Evolutionary conservation across 1,140 invertebrate species (phyloP).

Genomic region (Leptinotarsa undecemlineata): DNA sequence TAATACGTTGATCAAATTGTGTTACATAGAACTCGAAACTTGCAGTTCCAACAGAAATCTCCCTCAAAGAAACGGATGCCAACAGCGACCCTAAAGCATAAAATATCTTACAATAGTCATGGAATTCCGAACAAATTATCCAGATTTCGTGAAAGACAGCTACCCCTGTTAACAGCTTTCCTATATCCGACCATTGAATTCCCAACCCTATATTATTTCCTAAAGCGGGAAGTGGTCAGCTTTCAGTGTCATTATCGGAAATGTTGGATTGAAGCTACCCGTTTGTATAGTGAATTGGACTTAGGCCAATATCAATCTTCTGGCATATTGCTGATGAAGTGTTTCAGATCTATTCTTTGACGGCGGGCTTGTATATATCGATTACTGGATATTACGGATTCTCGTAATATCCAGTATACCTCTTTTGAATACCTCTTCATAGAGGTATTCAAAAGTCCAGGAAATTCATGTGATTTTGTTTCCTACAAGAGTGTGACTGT

Average conservation of each 20-base stretch:
- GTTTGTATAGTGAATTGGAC: background rate
- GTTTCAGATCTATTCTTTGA: background rate
- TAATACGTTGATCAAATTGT: background rate
- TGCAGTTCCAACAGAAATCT: background rate
- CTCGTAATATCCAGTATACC: too few relatives aligned
- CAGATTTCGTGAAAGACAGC: background rate
- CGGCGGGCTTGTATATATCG: too few relatives aligned
- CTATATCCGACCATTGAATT: background rate
- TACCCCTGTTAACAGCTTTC: background rate
- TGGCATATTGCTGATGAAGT: background rate
- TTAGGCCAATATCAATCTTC: background rate
- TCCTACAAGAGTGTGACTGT: too few relatives aligned
- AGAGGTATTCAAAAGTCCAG: too few relatives aligned
- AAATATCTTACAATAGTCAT: background rate
- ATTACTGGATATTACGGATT: too few relatives aligned
- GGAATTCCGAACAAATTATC: background rate
- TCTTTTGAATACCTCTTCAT: too few relatives aligned
- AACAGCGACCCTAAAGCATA: background rate
- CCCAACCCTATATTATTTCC: conserved; percentile 2
- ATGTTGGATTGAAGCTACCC: background rate
- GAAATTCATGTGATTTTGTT: too few relatives aligned
- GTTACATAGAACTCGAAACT: background rate
- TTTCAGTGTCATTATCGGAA: conserved; percentile 3
- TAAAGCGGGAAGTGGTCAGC: background rate
- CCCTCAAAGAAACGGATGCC: background rate